A percentile compares a stretch with the other conserved stretches of the same genome.
Evolutionary conservation across 30 jellyfish, hydroid and myxozoan species (phyloP).

Genomic region (Pseudorhiza aurosa): DNA sequence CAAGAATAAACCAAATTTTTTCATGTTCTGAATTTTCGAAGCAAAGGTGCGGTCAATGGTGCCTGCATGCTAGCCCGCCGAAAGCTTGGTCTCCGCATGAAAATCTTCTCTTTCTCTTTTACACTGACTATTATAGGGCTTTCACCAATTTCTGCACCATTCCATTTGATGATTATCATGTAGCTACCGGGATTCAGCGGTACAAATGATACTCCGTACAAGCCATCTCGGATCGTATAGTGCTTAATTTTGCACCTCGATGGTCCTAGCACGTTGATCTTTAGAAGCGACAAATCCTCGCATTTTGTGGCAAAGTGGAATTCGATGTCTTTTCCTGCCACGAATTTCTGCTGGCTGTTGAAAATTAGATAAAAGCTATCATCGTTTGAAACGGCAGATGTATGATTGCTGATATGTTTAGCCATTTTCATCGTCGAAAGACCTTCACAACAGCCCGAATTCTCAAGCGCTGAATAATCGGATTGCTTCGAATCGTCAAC

Average conservation of each 20-base stretch:
- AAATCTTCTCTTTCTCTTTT: conserved; percentile 21
- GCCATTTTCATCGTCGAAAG: conserved; percentile 15
- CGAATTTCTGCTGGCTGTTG: conserved; percentile 10
- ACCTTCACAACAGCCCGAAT: background rate
- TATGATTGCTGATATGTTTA: conserved; percentile 4
- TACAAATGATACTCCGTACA: conserved; percentile 63
- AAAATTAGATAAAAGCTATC: conserved; percentile 20
- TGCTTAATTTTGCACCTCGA: conserved; percentile 67
- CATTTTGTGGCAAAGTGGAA: conserved; percentile 62
- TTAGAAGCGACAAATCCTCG: conserved; percentile 36
- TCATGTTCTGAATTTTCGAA: conserved; percentile 24
- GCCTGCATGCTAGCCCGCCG: conserved; percentile 40
- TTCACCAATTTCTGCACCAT: conserved; percentile 47
- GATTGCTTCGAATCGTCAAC: background rate
- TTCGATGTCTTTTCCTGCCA: conserved; percentile 45
- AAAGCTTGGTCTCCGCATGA: conserved; percentile 20
- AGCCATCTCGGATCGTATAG: conserved; percentile 50
- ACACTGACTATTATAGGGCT: conserved; percentile 60
- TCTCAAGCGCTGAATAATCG: conserved; percentile 2
- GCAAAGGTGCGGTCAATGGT: conserved; percentile 15
- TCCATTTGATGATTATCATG: conserved; percentile 63
- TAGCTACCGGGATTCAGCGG: conserved; percentile 59
- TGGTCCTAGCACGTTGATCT: conserved; percentile 63
- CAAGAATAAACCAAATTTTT: too few species aligned
- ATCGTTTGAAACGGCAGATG: conserved; percentile 37